Base-by-base conservation (phyloP, 2,888 invertebrate genomes). In the Drosophila merina region DNA sequence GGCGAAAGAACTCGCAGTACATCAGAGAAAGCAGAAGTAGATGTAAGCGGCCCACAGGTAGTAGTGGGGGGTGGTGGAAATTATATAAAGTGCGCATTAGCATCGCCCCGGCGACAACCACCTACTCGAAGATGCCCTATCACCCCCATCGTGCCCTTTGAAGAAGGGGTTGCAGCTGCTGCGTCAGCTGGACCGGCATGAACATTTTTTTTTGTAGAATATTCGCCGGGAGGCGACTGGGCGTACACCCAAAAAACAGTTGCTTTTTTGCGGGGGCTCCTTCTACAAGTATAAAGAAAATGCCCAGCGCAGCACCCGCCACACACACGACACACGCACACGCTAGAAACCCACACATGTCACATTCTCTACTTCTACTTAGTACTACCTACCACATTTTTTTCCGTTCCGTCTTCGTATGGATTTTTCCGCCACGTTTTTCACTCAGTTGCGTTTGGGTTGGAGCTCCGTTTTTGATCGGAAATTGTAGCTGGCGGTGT, bases 361-460 rank as follows among this genome's bases (percentile, higher is more conserved):
- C 67, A 72, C 75, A 75, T 72, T 70, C 57, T 40, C 63, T 56
- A 58, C 70, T 58, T 52, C 68, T 33, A 47, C 44, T 58, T 44
- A 42, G 20, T 58, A 68, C 58, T 79, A 74, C 80, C 74, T 79
- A 82, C 76, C 88, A 81, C 79, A 83, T 86, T 83, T 83, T 42
- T 88, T 81, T 75, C 73, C 68, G 69, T 70, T 74, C 42, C 47
- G 52, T 59, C 71, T 69, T 86, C 55, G 52, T 82, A 80, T 83
- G 75, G 81, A 85, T 75, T 87, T 72, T 88, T 85, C 68, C 73
- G 83, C 76, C 81, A 87, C 83, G 86, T 85, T 88, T 89, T 89
- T 87, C 73, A 76, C 73, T 72, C 62, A 79, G 71, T 83, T 75
- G 54, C 75, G 70, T 9, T 74, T 63, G 47, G 57, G 50, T 57